phyloP scores from a whole-genome alignment of 2,113 vertebrate genomes.

The Urocynchramus pylzowi region DNA sequence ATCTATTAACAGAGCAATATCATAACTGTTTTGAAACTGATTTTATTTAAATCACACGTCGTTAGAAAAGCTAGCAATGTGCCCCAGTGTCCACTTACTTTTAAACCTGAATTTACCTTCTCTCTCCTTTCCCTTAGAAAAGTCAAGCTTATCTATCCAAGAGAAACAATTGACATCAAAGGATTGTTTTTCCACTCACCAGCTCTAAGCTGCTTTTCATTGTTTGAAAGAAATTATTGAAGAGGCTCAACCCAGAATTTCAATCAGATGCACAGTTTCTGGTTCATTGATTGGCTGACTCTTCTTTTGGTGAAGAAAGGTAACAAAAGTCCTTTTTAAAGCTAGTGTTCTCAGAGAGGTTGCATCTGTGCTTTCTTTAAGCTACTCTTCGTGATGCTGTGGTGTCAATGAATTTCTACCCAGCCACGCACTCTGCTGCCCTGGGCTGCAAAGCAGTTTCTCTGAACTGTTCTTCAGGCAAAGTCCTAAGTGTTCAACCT shows the following conservation, averaged over 20 bases:
- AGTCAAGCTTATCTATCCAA: not conserved
- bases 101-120: not conserved
- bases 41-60: not conserved
- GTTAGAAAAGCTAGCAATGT: not conserved
- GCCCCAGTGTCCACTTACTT: not conserved
- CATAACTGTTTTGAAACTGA: not conserved
- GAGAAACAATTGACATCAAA: constrained; percentile 1
- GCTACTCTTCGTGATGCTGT: not conserved
- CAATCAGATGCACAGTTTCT: not conserved
- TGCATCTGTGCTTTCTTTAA: not conserved
- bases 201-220: constrained; percentile 11
- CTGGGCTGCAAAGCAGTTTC: not conserved
- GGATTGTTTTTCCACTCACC: not conserved
- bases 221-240: not conserved
- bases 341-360: not conserved
- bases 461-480: not conserved
- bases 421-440: not conserved
- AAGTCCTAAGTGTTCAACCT: not conserved
- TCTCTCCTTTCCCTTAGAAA: not conserved
- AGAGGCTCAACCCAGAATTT: not conserved
- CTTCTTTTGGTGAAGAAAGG: not conserved
- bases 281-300: not conserved
- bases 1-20: not conserved
- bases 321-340: not conserved
- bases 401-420: not conserved